A percentile compares a stretch with the other conserved stretches of the same genome.
These are phyloP conservation scores for Aphis gossypii DNA, from an alignment of 1,140 invertebrate genomes.

Conservation along the genomic window DNA sequence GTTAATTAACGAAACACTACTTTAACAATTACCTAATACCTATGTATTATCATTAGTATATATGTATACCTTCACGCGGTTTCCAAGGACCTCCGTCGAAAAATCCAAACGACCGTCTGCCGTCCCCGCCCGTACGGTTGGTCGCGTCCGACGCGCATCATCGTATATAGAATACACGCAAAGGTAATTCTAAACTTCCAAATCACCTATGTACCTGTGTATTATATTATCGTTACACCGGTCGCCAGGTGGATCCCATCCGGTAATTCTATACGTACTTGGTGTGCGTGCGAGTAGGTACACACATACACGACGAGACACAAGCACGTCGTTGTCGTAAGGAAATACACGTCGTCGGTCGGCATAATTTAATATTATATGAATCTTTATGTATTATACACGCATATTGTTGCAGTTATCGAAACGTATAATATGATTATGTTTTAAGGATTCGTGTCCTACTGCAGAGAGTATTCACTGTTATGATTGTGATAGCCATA, in stretches of 20 bases:
- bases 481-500: background rate
- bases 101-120: background rate
- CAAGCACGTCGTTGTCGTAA: background rate
- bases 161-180: background rate
- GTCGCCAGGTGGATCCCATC: background rate
- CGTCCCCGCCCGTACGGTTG: background rate
- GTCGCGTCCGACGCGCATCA: background rate
- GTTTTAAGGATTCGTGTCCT: background rate
- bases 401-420: background rate
- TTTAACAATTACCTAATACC: background rate
- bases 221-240: slow-evolving; percentile 17
- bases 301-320: background rate
- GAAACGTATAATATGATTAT: background rate
- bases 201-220: background rate
- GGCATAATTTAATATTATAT: background rate
- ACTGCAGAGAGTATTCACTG: background rate
- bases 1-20: background rate
- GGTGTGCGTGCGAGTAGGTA: background rate
- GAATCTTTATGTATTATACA: background rate
- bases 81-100: background rate
- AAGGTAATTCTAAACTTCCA: slow-evolving; percentile 24
- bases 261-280: slow-evolving; percentile 32
- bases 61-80: background rate
- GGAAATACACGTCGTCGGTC: background rate
- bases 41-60: background rate